phyloP scores from a whole-genome alignment of 2,113 vertebrate species.

The Labeo rohita region DNA sequence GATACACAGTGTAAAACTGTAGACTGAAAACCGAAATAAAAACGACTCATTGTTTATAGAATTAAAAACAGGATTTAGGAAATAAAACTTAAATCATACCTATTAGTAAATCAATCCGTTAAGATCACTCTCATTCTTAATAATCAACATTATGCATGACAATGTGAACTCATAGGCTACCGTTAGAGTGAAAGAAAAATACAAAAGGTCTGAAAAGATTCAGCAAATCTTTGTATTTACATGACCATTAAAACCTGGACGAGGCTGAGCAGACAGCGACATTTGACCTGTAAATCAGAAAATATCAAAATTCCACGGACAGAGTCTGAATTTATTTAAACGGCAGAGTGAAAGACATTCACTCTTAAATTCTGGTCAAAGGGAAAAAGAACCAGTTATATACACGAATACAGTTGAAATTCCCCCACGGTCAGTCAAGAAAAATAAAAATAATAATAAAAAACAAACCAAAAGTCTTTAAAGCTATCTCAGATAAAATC shows the following conservation, averaged over 20 bases:
- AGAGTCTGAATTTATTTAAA: conserved; percentile 47
- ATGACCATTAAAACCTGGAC: conserved; percentile 51
- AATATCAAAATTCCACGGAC: conserved; percentile 49
- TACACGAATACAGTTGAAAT: conserved; percentile 66
- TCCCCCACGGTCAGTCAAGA: conserved; percentile 48
- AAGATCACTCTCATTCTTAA: conserved; percentile 60
- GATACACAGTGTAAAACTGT: conserved; percentile 68
- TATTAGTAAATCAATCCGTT: conserved; percentile 55
- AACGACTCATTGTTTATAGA: conserved; percentile 53
- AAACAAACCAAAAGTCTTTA: conserved; percentile 63
- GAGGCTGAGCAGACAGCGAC: conserved; percentile 46
- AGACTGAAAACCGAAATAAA: conserved; percentile 64
- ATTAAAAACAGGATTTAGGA: conserved; percentile 59
- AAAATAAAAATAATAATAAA: conserved; percentile 38
- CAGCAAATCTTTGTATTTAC: conserved; percentile 66
- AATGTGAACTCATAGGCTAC: conserved; percentile 62
- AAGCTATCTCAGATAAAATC: conserved; percentile 74
- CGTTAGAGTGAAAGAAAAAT: conserved; percentile 65
- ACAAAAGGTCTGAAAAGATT: conserved; percentile 61
- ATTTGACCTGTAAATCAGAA: conserved; percentile 46
- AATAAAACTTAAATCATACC: conserved; percentile 61
- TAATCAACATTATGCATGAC: conserved; percentile 47
- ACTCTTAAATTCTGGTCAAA: conserved; percentile 54
- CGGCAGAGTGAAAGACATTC: conserved; percentile 21
- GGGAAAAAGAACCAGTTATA: conserved; percentile 34